A percentile compares a stretch with the other conserved stretches of the same genome.
phyloP scores from a whole-genome alignment of 2,797 vertebrate species.

The Rhincodon typus region DNA sequence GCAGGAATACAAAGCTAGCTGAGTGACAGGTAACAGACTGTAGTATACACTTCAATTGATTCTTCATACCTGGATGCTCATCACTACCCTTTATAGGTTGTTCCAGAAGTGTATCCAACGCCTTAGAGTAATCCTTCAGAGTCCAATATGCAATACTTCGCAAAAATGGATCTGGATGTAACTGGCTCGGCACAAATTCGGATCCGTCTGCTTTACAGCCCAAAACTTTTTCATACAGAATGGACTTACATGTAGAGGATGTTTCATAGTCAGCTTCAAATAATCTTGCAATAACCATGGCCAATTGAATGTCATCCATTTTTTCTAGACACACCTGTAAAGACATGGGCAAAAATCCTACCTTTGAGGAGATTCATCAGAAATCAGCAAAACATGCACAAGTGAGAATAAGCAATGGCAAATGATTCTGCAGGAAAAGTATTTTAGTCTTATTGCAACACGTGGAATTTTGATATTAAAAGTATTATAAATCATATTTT shows the following conservation, averaged over 20 bases:
- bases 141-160: slow-evolving; percentile 96
- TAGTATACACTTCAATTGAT: neutral
- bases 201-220: slow-evolving; percentile 78
- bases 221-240: slow-evolving; percentile 84
- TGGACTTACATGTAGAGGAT: slow-evolving; percentile 83
- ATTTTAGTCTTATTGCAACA: neutral
- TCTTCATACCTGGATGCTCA: slow-evolving; percentile 72
- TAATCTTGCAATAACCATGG: slow-evolving; percentile 88
- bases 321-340: slow-evolving; percentile 88
- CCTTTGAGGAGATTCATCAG: neutral
- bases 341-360: neutral
- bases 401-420: neutral
- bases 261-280: slow-evolving; percentile 94
- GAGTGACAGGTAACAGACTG: neutral
- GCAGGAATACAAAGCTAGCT: neutral
- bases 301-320: slow-evolving; percentile 96
- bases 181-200: slow-evolving; percentile 70
- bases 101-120: slow-evolving; percentile 87
- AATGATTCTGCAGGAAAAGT: neutral
- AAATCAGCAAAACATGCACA: neutral
- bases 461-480: neutral
- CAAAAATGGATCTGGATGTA: slow-evolving; percentile 91
- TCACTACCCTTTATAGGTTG: slow-evolving; percentile 89
- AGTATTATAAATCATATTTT: neutral
- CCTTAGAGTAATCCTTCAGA: slow-evolving; percentile 87